A percentile compares a stretch with the other conserved stretches of the same genome.
Evolutionary conservation across 2,797 vertebrate species (phyloP).

Genomic region (Malurus leucopterus): DNA sequence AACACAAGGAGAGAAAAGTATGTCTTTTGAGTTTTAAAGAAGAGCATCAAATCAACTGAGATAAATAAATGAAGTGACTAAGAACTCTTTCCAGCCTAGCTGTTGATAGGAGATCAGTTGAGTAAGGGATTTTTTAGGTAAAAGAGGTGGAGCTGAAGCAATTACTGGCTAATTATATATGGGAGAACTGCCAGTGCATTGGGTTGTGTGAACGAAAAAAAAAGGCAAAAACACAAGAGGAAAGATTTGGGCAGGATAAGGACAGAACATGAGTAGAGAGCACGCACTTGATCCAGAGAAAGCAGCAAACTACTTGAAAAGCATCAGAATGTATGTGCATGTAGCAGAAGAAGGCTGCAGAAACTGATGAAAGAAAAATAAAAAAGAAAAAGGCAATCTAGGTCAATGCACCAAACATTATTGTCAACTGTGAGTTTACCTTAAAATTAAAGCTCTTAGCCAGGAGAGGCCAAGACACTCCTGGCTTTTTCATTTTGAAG

Average conservation of each 20-base stretch:
- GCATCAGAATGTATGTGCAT: neutral
- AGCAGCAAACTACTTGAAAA: neutral
- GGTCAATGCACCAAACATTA: neutral
- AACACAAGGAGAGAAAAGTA: neutral
- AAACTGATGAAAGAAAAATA: neutral
- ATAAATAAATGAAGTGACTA: neutral
- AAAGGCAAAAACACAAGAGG: neutral
- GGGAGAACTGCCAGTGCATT: neutral
- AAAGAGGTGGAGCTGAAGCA: conserved; percentile 7
- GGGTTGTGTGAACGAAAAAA: neutral
- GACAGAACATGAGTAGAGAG: neutral
- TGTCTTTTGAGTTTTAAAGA: neutral
- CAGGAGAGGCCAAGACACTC: neutral
- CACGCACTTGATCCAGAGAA: neutral
- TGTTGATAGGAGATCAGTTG: neutral
- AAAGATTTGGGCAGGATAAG: neutral
- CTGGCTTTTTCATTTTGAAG: neutral
- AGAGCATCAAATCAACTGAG: neutral
- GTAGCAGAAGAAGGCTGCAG: neutral
- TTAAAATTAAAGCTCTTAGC: neutral
- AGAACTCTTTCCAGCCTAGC: neutral
- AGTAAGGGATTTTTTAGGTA: neutral
- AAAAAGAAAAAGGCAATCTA: neutral
- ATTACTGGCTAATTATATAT: neutral
- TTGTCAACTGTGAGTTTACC: neutral